Base-by-base conservation (phyloP, 2,888 invertebrate genomes). In the Girardia tigrina region DNA sequence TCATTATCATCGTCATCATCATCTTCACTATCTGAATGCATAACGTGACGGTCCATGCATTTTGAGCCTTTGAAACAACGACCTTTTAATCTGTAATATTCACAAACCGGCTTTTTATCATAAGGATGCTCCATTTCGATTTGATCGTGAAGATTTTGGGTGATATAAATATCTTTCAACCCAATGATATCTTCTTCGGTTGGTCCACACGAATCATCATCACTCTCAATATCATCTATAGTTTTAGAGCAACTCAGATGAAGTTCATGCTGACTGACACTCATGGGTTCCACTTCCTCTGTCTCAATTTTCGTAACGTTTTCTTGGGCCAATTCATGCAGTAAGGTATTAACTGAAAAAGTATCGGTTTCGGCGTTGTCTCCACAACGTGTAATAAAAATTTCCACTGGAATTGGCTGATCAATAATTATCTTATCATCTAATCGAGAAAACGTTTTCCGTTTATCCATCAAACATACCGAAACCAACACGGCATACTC, bases 101-200 rank as follows among this genome's bases (percentile, higher is more conserved):
- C 56, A 56, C 56, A 56, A 56, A 56, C n/a, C n/a, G 56, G 56
- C n/a, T 16, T 56, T 56, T 56, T 56, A 56, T 56, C 56, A 56
- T 20, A 56, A 6, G 56, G 56, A 16, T 56, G 56, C n/a, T n/a
- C 20, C n/a, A 56, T 8, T 56, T 56, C 56, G 23, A 16, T 16
- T 56, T 56, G 20, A n/a, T 56, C 56, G 56, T 12, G n/a, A 4
- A 56, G n/a, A 20, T 56, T 56, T n/a, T 56, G 56, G 2, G 56
- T 56, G n/a, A 56, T 56, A 16, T 56, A 56, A n/a, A 56, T 56
- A 56, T 56, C 56, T n/a, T 56, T 56, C 56, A 56, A 20, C 56
- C 56, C 56, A n/a, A 56, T 56, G 4, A 56, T 4, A 16, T 56
- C 23, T 8, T 56, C 56, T 6, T 56, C 56, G 36, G 36, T 36